A percentile compares a stretch with the other conserved stretches of the same genome.
phyloP scores from a whole-genome alignment of 2,888 invertebrate genomes.

The Alitta virens region DNA sequence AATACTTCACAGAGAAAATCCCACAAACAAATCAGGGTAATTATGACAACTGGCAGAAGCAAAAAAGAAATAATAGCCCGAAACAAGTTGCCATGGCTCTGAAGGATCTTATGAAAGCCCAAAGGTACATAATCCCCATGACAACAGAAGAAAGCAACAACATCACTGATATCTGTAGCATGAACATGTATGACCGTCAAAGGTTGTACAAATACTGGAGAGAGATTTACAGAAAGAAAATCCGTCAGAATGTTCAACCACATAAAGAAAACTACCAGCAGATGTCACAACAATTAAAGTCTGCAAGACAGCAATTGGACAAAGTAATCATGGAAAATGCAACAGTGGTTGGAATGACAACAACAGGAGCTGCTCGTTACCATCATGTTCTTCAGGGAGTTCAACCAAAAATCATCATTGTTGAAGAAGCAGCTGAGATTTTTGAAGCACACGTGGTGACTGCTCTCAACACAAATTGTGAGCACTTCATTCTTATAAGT shows the following conservation, averaged over 20 bases:
- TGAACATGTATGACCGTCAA: conserved; percentile 56
- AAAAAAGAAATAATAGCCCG: no score
- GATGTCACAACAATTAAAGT: conserved; percentile 24
- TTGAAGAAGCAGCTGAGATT: conserved; percentile 88
- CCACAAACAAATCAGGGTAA: no score
- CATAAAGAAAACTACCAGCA: conserved; percentile 28
- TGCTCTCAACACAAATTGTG: conserved; percentile 69
- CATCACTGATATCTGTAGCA: conserved; percentile 37
- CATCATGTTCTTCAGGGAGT: conserved; percentile 43
- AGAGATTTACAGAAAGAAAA: conserved; percentile 23
- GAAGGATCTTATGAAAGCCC: no score
- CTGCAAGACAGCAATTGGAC: conserved; percentile 35
- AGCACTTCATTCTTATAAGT: conserved; percentile 80
- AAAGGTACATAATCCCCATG: no score
- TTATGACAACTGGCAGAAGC: no score
- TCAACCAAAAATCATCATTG: conserved; percentile 58
- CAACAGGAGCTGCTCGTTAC: conserved; percentile 50
- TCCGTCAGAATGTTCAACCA: conserved; percentile 23
- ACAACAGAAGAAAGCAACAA: conserved; percentile 31
- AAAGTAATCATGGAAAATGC: conserved; percentile 33
- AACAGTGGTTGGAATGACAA: conserved; percentile 51
- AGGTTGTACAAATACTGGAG: conserved; percentile 57
- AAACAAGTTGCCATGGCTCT: no score
- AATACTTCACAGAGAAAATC: no score
- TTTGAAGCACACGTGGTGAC: conserved; percentile 79